Evolutionary conservation across 2,888 invertebrate genomes (phyloP).

Genomic region (Catonia carolina): DNA sequence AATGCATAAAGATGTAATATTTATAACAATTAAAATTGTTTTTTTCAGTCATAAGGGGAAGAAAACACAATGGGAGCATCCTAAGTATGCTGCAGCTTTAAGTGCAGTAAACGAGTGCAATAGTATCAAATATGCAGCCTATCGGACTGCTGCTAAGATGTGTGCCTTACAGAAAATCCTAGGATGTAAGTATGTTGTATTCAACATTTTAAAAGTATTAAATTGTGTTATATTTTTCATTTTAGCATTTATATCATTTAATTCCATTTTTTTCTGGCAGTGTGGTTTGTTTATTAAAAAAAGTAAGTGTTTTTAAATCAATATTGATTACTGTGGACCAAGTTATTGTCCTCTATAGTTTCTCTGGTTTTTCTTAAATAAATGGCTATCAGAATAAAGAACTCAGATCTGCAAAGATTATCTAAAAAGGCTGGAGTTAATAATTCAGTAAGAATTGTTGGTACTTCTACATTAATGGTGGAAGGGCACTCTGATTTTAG

Average conservation of each 20-base stretch:
- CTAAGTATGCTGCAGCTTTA: constrained; percentile 49
- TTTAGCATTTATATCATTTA: constrained; percentile 14
- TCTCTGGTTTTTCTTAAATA: too few relatives aligned
- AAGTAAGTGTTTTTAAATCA: too few relatives aligned
- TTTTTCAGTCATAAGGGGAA: constrained; percentile 48
- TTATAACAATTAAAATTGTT: too few relatives aligned
- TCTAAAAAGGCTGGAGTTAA: too few relatives aligned
- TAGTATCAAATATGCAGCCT: constrained; percentile 65
- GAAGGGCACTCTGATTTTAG: too few relatives aligned
- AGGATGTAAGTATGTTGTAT: constrained; percentile 59
- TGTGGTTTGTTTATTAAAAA: constrained; percentile 39
- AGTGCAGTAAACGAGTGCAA: constrained; percentile 56
- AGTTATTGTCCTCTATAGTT: too few relatives aligned
- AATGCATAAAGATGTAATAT: too few relatives aligned
- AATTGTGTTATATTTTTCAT: constrained; percentile 8
- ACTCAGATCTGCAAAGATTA: too few relatives aligned
- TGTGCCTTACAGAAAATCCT: constrained; percentile 55
- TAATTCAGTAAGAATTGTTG: too few relatives aligned
- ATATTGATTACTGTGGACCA: too few relatives aligned
- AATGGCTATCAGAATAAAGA: too few relatives aligned
- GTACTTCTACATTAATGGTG: too few relatives aligned
- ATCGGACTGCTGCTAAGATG: constrained; percentile 68
- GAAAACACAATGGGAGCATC: constrained; percentile 53
- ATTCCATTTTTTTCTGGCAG: constrained; percentile 20
- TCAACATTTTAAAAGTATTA: constrained; percentile 14